Evolutionary conservation across 2,113 vertebrate genomes (phyloP).

Genomic region (Oreochromis spilurus): DNA sequence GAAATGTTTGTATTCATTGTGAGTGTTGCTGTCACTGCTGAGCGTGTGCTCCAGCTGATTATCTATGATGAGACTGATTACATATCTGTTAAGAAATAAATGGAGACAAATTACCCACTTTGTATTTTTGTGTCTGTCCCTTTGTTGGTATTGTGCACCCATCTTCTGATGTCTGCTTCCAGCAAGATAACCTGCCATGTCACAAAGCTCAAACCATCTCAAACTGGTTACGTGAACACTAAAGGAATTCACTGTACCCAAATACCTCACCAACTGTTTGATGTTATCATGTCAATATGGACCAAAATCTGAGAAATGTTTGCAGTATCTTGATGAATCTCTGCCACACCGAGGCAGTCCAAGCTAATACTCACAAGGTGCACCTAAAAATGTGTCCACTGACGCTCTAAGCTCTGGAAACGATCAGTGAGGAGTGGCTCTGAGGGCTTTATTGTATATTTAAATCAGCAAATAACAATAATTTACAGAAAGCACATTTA

Average conservation of each 20-base stretch:
- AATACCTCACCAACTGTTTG: background rate
- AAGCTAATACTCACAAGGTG: fast-evolving
- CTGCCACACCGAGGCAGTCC: background rate
- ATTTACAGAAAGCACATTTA: background rate
- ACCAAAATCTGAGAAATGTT: background rate
- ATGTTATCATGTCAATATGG: background rate
- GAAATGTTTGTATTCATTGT: background rate
- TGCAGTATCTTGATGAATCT: background rate
- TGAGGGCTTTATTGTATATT: background rate
- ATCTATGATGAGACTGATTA: background rate
- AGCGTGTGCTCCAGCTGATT: background rate
- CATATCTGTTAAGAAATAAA: conserved; percentile 34
- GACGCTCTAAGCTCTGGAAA: background rate
- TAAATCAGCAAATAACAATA: background rate
- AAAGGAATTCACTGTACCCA: background rate
- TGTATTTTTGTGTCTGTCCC: background rate
- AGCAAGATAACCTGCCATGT: background rate
- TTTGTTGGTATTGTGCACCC: background rate
- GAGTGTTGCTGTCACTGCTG: background rate
- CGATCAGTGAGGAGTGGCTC: background rate
- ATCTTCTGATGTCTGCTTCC: background rate
- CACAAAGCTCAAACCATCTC: background rate
- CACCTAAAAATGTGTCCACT: background rate
- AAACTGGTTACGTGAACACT: background rate
- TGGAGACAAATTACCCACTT: background rate